phyloP scores from a whole-genome alignment of 2,797 vertebrate species.

The Leuciscus waleckii region DNA sequence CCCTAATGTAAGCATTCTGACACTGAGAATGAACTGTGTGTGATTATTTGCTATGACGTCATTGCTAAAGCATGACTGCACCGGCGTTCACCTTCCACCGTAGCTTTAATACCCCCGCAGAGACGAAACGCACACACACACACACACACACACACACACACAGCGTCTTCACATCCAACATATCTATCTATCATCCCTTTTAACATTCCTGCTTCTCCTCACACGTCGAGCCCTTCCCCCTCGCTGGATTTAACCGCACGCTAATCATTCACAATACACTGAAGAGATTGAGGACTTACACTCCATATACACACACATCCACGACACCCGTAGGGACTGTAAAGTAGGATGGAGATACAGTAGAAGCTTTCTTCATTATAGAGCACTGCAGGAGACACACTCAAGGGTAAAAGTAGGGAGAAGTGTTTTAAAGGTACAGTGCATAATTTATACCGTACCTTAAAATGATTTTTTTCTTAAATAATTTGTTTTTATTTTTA shows the following conservation, averaged over 20 bases:
- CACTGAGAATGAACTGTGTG: neutral
- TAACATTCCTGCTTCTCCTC: slow-evolving; percentile 21
- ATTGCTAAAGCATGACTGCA: slow-evolving; percentile 26
- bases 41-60: slow-evolving; percentile 26
- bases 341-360: slow-evolving; percentile 37
- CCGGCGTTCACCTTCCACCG: slow-evolving; percentile 34
- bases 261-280: slow-evolving; percentile 33
- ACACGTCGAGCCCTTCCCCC: neutral
- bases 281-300: slow-evolving; percentile 19
- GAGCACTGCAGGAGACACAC: slow-evolving; percentile 18
- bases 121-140: neutral
- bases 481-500: neutral
- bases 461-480: neutral
- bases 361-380: slow-evolving; percentile 22
- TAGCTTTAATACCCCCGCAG: neutral
- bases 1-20: neutral
- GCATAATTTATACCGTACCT: neutral
- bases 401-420: slow-evolving; percentile 21
- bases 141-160: slow-evolving; percentile 10
- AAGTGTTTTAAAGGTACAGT: slow-evolving; percentile 5
- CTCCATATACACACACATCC: neutral
- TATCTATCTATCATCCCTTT: slow-evolving; percentile 20
- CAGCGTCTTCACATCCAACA: neutral
- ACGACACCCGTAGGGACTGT: slow-evolving; percentile 4
- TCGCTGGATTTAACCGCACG: neutral